Conservation (phyloP, 2,797 vertebrate species). For the Centropyge bicolor region DNA sequence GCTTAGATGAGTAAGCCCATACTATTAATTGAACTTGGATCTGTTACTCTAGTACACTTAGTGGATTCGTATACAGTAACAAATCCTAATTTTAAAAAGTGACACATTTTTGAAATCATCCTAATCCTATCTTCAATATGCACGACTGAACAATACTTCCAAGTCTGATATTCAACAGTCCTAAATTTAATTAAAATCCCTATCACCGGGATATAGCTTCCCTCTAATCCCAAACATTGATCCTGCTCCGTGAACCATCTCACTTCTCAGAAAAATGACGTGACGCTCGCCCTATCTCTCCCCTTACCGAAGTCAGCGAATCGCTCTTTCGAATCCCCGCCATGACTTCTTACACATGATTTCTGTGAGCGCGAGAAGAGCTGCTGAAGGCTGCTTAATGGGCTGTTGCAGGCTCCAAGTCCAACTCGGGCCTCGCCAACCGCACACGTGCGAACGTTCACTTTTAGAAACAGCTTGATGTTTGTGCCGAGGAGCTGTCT, state of each 20-base stretch:
- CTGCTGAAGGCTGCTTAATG: not conserved
- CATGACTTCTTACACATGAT: not conserved
- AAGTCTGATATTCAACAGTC: not conserved
- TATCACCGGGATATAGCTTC: not conserved
- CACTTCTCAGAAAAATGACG: not conserved
- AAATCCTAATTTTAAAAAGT: not conserved
- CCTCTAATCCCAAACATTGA: constrained; percentile 3
- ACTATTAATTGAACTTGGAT: not conserved
- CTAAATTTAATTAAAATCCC: constrained; percentile 15
- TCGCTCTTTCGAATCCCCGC: not conserved
- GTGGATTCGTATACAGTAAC: not conserved
- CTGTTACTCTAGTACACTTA: not conserved
- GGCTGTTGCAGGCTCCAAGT: not conserved
- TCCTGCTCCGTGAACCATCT: constrained; percentile 12
- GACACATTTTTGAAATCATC: not conserved
- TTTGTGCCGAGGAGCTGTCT: not conserved
- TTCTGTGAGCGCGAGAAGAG: not conserved
- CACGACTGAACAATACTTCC: not conserved
- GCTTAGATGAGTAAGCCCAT: not conserved
- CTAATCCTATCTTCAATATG: not conserved
- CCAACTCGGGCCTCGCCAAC: not conserved
- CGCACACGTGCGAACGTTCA: not conserved
- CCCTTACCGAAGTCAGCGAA: not conserved
- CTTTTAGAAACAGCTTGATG: not conserved
- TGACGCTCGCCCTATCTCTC: not conserved